Evolutionary conservation across 2,888 invertebrate species (phyloP), one percentile per base, ranked within the genome.

Genomic region (Drosophila subquinaria): DNA sequence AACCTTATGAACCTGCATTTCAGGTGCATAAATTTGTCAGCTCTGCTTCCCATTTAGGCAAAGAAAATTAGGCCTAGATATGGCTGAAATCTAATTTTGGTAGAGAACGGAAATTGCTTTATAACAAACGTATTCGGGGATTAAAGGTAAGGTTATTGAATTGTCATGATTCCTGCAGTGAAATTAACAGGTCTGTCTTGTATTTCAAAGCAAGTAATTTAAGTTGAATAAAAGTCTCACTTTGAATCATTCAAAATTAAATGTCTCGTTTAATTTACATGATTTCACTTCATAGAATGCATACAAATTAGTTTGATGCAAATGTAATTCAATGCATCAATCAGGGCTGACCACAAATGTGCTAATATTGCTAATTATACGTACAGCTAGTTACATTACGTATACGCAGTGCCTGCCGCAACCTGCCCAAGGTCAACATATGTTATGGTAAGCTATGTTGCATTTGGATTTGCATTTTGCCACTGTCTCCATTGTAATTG

Each of bases 21-120:
- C 82, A 69, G 76, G 62, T 76, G 82, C 70, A 88, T 88, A 88
- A 84, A 88, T 83, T 85, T 69, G 15, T 23, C 65, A 51, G 43
- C 50, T 27, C 15, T 40, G 9, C 33, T 43, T 27, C 33, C 23
- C 43, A 55, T 55, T 45, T 45, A 42, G 13, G 43, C 48, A 36
- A 30, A 53, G 57, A 15, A 55, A 79, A 71, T 60, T 60, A 51
- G 47, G 17, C 48, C 23, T 30, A 35, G 50, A 59, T 50, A 55
- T 20, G 69, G 52, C 23, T 11, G 3, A 61, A 48, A 57, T 59
- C 35, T 50, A 40, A 66, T 62, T 57, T 57, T 72, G 65, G 40
- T 20, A 13, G 38, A 23, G 20, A 3, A 9, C 17, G 20, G 20
- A 36, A 20, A 3, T 38, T 38, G 15, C 52, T 52, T 38, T 38